Evolutionary conservation across 2,888 invertebrate species (phyloP), one percentile per base, ranked within the genome.

Genomic region (Rotaria magnacalcarata): DNA sequence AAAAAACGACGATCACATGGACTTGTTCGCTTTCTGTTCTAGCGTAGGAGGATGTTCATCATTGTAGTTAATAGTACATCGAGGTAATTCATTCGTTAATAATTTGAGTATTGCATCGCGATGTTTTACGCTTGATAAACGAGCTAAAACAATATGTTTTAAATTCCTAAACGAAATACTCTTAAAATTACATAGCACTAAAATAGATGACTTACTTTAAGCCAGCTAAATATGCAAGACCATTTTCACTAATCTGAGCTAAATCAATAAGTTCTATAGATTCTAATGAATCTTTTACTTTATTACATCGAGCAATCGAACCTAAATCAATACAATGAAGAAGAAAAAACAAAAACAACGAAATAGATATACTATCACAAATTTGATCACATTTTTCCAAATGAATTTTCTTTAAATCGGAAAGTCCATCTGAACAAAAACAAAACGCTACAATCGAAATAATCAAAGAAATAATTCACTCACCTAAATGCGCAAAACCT

Each of bases 401-500:
- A 87, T 94, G 93, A 1, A 96, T 93, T 89, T 93, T 94, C 86
- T 93, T 92, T 84, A 96, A 92, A 89, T 93, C 90, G 84, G 93
- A 93, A 89, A 96, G 94, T 47, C 94, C 94, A 89, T 92, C 94
- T 93, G 89, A 5, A 52, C 47, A 52, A 27, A 34, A 54, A 50
- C 0, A 5, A 5, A 2, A n/a, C 0, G 0, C 11, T 5, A 27
- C 8, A 34, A 16, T 11, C 4, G 6, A 0, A 67, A 34, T 34
- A 67, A 24, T 4, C 16, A 27, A 27, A 10, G 16, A 34, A 27
- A 67, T 27, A 5, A 34, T 67, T n/a, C 27, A 67, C 11, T 67
- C 2, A 94, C 94, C 92, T 89, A 97, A 93, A 92, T 97, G 94
- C 85, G 93, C 91, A 91, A 97, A 95, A 47, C 97, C 97, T 90